Conservation (phyloP, 2,113 vertebrate genomes). For the Acinonyx jubatus region DNA sequence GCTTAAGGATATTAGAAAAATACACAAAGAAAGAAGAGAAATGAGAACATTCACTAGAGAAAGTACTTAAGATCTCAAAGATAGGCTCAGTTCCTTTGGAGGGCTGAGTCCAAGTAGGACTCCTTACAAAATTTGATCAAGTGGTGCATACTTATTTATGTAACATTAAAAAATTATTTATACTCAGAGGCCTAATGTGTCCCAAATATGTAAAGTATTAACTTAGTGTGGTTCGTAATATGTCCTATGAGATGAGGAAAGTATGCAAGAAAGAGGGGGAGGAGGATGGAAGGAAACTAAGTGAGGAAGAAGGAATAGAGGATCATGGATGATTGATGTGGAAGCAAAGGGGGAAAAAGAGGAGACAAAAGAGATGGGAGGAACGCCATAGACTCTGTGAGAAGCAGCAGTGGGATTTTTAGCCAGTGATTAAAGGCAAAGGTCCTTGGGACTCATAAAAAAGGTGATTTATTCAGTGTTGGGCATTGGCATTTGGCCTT, state of each 20-base stretch:
- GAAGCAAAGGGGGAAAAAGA: background rate
- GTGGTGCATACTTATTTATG: background rate
- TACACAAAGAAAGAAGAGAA: background rate
- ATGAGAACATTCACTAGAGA: background rate
- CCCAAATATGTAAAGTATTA: conserved; percentile 42
- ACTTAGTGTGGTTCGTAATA: background rate
- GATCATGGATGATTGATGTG: too few species aligned
- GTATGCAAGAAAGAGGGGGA: background rate
- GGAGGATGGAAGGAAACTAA: background rate
- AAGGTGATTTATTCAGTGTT: background rate
- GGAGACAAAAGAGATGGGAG: background rate
- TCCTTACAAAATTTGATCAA: conserved; percentile 4
- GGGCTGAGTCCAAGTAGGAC: background rate
- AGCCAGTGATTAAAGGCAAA: background rate
- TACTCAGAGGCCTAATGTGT: background rate
- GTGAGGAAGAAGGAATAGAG: background rate
- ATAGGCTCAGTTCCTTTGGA: background rate
- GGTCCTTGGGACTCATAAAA: background rate
- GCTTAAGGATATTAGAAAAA: background rate
- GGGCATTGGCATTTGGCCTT: background rate
- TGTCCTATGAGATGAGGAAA: background rate
- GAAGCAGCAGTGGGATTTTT: background rate
- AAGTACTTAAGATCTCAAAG: background rate
- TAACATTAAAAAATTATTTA: conserved; percentile 32
- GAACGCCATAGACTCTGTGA: background rate